These are phyloP conservation scores for Arothron firmamentum DNA, from an alignment of 2,113 vertebrate genomes.

Conservation along the genomic window DNA sequence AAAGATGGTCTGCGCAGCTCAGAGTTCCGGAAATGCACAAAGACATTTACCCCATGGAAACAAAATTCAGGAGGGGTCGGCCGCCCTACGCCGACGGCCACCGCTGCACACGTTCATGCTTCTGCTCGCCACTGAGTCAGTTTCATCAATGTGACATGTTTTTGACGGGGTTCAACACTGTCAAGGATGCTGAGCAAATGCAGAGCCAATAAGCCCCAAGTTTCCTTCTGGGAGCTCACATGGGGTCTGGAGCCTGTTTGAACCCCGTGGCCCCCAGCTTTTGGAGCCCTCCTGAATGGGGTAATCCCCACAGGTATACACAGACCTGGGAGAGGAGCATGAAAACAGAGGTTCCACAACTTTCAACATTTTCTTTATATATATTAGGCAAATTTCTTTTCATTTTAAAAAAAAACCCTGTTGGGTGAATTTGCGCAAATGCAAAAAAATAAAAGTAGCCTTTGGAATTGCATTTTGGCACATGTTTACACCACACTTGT, in stretches of 20 bases:
- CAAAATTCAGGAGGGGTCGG: conserved; percentile 9
- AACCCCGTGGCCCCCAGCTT: conserved; percentile 41
- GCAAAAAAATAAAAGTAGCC: too few relatives aligned
- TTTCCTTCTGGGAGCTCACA: conserved; percentile 46
- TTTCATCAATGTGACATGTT: conserved; percentile 48
- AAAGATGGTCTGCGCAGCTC: conserved; percentile 1
- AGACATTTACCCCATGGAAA: too few relatives aligned
- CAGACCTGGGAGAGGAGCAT: conserved; percentile 20
- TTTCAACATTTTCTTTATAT: not conserved
- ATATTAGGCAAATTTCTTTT: not conserved
- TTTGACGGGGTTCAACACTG: conserved; percentile 39
- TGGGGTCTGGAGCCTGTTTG: conserved; percentile 40
- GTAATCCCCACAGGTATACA: conserved; percentile 17
- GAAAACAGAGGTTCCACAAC: not conserved
- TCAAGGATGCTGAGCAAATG: conserved; percentile 51
- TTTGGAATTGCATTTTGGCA: not conserved
- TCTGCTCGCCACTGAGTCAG: conserved; percentile 41
- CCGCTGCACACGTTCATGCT: conserved; percentile 31
- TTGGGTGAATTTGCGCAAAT: not conserved
- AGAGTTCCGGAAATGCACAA: too few relatives aligned
- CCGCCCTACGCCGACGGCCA: conserved; percentile 18
- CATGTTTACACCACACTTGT: not conserved
- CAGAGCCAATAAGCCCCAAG: conserved; percentile 40
- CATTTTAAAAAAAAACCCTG: not conserved
- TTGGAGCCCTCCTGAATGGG: conserved; percentile 41